A percentile compares a stretch with the other conserved stretches of the same genome.
These are phyloP conservation scores for Rhea americana DNA, from an alignment of 2,113 vertebrate species.

Conservation along the genomic window DNA sequence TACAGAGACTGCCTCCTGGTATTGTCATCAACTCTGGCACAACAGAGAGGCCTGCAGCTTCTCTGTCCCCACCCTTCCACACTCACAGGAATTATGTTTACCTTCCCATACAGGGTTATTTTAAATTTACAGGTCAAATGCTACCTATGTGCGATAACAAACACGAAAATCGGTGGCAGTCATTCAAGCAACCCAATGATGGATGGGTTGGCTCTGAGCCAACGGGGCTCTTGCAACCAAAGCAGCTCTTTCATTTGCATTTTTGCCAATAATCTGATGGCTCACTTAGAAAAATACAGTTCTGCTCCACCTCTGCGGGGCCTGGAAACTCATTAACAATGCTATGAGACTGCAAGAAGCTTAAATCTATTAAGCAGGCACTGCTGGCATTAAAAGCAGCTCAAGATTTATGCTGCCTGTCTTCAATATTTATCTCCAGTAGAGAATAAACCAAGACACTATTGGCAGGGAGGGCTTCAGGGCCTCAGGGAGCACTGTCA, in stretches of 20 bases:
- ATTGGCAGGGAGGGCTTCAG: accelerated
- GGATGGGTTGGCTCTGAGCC: not conserved
- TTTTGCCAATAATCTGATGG: conserved; percentile 45
- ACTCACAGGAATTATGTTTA: not conserved
- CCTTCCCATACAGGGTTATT: not conserved
- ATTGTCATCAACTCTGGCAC: accelerated
- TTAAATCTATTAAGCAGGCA: conserved; percentile 15
- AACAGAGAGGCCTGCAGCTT: not conserved
- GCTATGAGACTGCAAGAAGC: not conserved
- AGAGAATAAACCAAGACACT: not conserved
- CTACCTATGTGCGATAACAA: not conserved
- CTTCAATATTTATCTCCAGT: not conserved
- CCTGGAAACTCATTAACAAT: conserved; percentile 20
- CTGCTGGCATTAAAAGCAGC: not conserved
- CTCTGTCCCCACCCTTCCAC: not conserved
- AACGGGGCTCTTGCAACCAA: not conserved
- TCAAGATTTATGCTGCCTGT: not conserved
- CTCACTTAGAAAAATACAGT: not conserved
- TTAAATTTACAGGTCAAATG: not conserved
- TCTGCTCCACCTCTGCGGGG: conserved; percentile 41
- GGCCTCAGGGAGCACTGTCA: not conserved
- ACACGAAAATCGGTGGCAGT: not conserved
- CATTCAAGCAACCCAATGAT: not conserved
- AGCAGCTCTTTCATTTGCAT: conserved; percentile 32
- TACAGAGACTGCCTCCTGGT: not conserved